Evolutionary conservation across 1,140 invertebrate genomes (phyloP).

Genomic region (Drosophila erecta): DNA sequence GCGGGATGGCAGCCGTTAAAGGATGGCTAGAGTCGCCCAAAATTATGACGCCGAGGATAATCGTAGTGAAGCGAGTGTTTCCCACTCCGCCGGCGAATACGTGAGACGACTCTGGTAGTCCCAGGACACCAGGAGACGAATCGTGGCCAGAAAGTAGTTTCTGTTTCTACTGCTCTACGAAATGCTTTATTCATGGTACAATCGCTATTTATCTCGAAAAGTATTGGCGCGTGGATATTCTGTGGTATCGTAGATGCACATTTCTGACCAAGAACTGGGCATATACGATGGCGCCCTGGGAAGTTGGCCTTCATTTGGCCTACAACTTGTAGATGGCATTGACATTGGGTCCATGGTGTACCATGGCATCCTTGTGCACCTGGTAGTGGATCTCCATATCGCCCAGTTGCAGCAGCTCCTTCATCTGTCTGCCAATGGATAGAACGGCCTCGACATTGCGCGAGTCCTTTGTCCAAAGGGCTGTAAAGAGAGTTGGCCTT

Average conservation of each 20-base stretch:
- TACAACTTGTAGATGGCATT: conserved; percentile 89
- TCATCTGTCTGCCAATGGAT: conserved; percentile 93
- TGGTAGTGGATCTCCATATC: conserved; percentile 88
- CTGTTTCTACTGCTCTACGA: conserved; percentile 12
- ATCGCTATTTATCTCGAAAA: conserved; percentile 5
- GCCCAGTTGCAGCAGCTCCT: conserved; percentile 89
- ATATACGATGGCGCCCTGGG: conserved; percentile 25
- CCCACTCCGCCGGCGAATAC: conserved; percentile 20
- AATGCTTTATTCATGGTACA: conserved; percentile 55
- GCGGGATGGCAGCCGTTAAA: conserved; percentile 37
- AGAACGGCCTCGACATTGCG: conserved; percentile 89
- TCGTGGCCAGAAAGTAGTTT: conserved; percentile 20
- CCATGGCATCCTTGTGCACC: conserved; percentile 93
- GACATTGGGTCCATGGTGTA: conserved; percentile 92
- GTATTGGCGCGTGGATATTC: conserved; percentile 16
- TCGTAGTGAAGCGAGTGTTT: conserved; percentile 48
- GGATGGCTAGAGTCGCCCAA: conserved; percentile 43
- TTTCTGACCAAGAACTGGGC: conserved; percentile 48
- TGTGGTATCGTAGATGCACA: conserved; percentile 46
- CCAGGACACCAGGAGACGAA: neutral
- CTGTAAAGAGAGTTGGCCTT: conserved; percentile 73
- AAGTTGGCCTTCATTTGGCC: neutral
- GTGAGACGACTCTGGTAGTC: conserved; percentile 21
- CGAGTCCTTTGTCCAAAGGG: conserved; percentile 95
- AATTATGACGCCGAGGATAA: conserved; percentile 74